phyloP scores from a whole-genome alignment of 2,113 vertebrate genomes.

The Nycticryphes semicollaris region DNA sequence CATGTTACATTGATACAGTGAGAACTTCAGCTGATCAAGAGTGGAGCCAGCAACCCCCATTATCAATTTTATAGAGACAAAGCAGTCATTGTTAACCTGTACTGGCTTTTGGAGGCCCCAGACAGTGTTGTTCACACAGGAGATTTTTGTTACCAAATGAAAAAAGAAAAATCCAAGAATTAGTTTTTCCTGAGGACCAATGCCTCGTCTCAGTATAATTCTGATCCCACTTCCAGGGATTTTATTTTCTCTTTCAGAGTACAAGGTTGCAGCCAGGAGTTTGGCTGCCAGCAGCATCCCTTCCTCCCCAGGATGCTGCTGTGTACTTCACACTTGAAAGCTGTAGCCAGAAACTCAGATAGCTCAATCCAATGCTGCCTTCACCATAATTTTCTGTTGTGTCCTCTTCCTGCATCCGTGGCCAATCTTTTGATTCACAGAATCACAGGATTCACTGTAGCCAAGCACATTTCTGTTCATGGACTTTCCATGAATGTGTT shows the following conservation, averaged over 20 bases:
- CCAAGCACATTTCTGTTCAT: accelerated
- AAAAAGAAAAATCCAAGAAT: conserved; percentile 33
- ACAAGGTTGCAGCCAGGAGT: not conserved
- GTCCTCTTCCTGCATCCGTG: not conserved
- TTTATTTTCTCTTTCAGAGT: not conserved
- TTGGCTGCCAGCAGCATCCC: not conserved
- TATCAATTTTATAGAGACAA: not conserved
- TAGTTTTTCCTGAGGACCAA: conserved; percentile 35
- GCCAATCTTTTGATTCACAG: not conserved
- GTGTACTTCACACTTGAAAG: not conserved
- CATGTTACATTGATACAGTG: conserved; percentile 40
- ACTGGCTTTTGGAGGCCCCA: not conserved
- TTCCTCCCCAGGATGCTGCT: not conserved
- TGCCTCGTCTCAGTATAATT: conserved; percentile 1
- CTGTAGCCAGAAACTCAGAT: not conserved
- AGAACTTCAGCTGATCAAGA: conserved; percentile 54
- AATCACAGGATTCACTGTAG: not conserved
- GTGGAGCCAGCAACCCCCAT: not conserved
- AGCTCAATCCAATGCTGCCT: not conserved
- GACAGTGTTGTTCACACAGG: not conserved
- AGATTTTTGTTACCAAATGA: conserved; percentile 13
- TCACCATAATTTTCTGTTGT: not conserved
- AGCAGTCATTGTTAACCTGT: not conserved
- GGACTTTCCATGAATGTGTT: not conserved
- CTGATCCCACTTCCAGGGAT: not conserved